Base-by-base conservation (phyloP, 1,140 invertebrate genomes). In the Ephestia elutella region DNA sequence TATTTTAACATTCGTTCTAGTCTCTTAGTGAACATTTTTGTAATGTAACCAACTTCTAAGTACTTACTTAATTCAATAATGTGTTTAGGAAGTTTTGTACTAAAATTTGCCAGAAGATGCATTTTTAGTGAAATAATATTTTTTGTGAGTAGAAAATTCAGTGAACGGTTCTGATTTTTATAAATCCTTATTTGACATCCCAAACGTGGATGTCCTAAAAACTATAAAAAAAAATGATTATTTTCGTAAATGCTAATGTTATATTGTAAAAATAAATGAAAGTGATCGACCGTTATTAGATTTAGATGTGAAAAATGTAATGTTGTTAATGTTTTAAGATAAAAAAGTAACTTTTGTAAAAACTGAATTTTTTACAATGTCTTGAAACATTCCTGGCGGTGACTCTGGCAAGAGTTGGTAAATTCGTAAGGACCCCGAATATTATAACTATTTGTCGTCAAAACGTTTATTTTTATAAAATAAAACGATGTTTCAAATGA, bases 381-480 rank as follows among this genome's bases (percentile, higher is more conserved):
- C 86, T 88, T 82, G 80, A 81, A 88, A 86, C 81, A 86, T 84
- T 84, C 78, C 74, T 75, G 78, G 69, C 71, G 74, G 69, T 62
- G 59, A 80, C 68, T 78, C 75, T 60, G 57, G 55, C 61, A 68
- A 62, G 78, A 82, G 83, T 78, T 70, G 67, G 65, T 59, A 60
- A 74, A 80, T 77, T 80, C 73, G 73, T 83, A 81, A 83, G 82
- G 82, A 86, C 85, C 83, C 86, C 82, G 76, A 82, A 86, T 84
- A 84, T 86, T 85, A 81, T 86, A 86, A 87, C 82, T 87, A 88
- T 86, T 88, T 88, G 86, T 88, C 86, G 86, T 88, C 82, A 88
- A 88, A 88, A 86, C 85, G 84, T 88, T 87, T 87, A 87, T 87
- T 87, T 87, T 87, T 87, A 82, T 87, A 87, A 86, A 87, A 84